These are phyloP conservation scores for Aythya baeri DNA, from an alignment of 2,113 vertebrate species.

Conservation along the genomic window DNA sequence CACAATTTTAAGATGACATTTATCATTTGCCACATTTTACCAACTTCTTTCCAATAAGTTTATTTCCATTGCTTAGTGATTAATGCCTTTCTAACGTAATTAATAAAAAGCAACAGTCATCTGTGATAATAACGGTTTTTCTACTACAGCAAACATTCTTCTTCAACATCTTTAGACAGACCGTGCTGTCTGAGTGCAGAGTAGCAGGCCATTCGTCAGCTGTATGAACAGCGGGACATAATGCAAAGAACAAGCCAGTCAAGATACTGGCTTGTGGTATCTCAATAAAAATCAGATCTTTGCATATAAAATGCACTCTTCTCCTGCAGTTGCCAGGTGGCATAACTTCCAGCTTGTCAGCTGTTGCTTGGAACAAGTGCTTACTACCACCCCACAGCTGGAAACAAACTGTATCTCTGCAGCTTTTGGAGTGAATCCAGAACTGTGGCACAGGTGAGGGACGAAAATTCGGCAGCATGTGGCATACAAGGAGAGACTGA, in stretches of 20 bases:
- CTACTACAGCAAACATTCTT: background rate
- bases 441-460: background rate
- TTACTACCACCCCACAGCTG: background rate
- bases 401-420: background rate
- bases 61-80: background rate
- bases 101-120: background rate
- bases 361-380: background rate
- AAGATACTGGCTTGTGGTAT: background rate
- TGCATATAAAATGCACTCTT: background rate
- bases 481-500: background rate
- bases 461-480: background rate
- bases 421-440: background rate
- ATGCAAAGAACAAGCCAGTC: background rate
- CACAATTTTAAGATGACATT: background rate
- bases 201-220: background rate
- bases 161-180: background rate
- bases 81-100: background rate
- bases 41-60: background rate
- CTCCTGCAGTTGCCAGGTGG: background rate
- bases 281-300: background rate
- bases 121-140: background rate
- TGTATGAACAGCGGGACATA: background rate
- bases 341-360: accelerated
- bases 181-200: background rate
- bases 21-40: background rate